phyloP scores from a whole-genome alignment of 1,140 invertebrate species.

The Nasonia vitripennis region DNA sequence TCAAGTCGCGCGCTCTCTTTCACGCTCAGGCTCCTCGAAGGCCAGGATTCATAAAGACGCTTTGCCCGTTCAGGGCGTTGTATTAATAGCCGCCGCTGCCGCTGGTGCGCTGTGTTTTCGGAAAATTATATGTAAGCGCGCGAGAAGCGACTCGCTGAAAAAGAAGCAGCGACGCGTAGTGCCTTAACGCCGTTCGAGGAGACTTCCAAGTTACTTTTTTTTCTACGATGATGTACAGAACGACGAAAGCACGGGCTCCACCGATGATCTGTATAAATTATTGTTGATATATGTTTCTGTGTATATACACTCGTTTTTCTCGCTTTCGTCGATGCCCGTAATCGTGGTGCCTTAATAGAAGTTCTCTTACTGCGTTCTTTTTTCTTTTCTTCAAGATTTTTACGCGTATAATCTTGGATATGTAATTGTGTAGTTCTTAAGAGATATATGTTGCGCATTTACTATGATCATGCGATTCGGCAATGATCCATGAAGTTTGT shows the following conservation, averaged over 20 bases:
- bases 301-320: slow-evolving; percentile 48
- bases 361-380: slow-evolving; percentile 10
- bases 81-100: slow-evolving; percentile 34
- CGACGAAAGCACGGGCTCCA: slow-evolving; percentile 19
- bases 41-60: slow-evolving; percentile 16
- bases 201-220: slow-evolving; percentile 7
- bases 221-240: slow-evolving; percentile 46
- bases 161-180: neutral
- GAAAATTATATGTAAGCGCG: slow-evolving; percentile 19
- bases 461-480: slow-evolving; percentile 7
- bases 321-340: neutral
- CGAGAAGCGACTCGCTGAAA: neutral
- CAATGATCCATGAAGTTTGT: neutral
- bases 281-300: slow-evolving; percentile 50
- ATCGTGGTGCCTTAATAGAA: slow-evolving; percentile 9
- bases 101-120: slow-evolving; percentile 17
- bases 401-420: slow-evolving; percentile 39
- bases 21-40: neutral
- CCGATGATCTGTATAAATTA: slow-evolving; percentile 58
- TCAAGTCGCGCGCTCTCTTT: neutral
- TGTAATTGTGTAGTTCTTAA: slow-evolving; percentile 12
- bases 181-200: neutral
- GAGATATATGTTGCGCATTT: slow-evolving; percentile 26
- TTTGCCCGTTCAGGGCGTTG: slow-evolving; percentile 1
- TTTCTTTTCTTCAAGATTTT: slow-evolving; percentile 21